These are phyloP conservation scores for Cerceris rybyensis DNA, from an alignment of 2,888 invertebrate genomes.

Conservation along the genomic window DNA sequence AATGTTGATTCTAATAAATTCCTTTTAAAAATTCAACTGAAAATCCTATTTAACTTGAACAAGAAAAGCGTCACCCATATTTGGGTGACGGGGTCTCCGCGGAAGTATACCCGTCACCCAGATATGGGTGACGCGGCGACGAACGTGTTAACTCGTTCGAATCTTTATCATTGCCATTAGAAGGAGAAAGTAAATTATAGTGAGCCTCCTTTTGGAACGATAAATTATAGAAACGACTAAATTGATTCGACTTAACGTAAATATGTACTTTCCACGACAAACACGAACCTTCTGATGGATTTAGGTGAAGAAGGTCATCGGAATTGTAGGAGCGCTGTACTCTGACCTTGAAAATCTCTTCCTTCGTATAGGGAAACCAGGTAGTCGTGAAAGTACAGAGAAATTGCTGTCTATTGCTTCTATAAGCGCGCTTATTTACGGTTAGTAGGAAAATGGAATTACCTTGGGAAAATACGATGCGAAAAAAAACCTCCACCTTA, in stretches of 20 bases:
- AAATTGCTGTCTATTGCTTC: slow-evolving; percentile 46
- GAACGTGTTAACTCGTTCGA: no score
- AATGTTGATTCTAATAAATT: no score
- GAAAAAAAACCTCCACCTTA: neutral
- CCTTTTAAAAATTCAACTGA: no score
- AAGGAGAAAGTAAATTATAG: no score
- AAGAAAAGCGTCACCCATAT: no score
- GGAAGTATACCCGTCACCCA: no score
- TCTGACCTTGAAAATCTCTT: slow-evolving; percentile 57
- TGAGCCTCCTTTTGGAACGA: no score
- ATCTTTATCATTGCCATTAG: no score
- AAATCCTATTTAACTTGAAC: no score
- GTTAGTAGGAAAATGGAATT: slow-evolving; percentile 26
- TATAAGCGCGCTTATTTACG: slow-evolving; percentile 5
- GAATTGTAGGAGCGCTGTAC: slow-evolving; percentile 29
- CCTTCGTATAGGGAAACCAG: slow-evolving; percentile 43
- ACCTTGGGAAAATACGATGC: neutral
- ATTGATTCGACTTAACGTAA: neutral
- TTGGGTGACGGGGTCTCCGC: no score
- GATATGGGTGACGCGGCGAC: no score
- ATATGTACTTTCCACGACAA: slow-evolving; percentile 3
- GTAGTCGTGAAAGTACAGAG: slow-evolving; percentile 57
- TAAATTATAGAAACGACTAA: neutral
- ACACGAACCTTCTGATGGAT: neutral
- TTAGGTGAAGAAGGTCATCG: slow-evolving; percentile 37